phyloP scores from a whole-genome alignment of 2,888 invertebrate species.

The Lycocerus yunnanus region DNA sequence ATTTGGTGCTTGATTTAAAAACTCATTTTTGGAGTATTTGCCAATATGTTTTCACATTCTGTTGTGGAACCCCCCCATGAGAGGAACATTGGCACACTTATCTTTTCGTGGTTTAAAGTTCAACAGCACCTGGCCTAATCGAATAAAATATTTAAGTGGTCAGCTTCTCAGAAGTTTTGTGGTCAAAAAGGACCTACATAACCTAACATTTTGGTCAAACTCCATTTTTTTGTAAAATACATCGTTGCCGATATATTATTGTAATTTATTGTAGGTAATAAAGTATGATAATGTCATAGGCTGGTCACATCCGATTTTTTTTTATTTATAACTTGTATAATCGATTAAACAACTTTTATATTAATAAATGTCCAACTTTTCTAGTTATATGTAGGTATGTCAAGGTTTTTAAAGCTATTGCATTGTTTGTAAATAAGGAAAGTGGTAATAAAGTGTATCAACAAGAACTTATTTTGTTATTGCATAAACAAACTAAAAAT shows the following conservation, averaged over 20 bases:
- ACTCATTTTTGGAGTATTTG: too few relatives aligned
- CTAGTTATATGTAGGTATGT: background rate
- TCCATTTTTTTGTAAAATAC: background rate
- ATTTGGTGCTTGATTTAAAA: too few relatives aligned
- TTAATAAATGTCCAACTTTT: constrained; percentile 2
- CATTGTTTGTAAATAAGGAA: constrained; percentile 3
- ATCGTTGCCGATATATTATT: background rate
- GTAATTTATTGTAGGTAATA: background rate
- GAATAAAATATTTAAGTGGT: too few relatives aligned
- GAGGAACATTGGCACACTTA: too few relatives aligned
- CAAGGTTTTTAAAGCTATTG: constrained; percentile 1
- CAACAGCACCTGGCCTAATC: too few relatives aligned
- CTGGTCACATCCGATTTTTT: background rate
- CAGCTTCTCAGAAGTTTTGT: too few relatives aligned
- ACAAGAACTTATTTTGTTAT: background rate
- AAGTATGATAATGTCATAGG: background rate
- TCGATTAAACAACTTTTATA: background rate
- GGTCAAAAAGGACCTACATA: too few relatives aligned
- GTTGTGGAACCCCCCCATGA: too few relatives aligned
- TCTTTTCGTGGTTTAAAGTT: too few relatives aligned
- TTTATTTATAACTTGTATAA: background rate
- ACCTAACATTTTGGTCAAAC: too few relatives aligned
- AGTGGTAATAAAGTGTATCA: constrained; percentile 2
- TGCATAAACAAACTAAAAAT: background rate
- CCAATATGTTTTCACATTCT: too few relatives aligned